Evolutionary conservation across 1,140 invertebrate genomes (phyloP).

Genomic region (Drosophila nigromelanica): DNA sequence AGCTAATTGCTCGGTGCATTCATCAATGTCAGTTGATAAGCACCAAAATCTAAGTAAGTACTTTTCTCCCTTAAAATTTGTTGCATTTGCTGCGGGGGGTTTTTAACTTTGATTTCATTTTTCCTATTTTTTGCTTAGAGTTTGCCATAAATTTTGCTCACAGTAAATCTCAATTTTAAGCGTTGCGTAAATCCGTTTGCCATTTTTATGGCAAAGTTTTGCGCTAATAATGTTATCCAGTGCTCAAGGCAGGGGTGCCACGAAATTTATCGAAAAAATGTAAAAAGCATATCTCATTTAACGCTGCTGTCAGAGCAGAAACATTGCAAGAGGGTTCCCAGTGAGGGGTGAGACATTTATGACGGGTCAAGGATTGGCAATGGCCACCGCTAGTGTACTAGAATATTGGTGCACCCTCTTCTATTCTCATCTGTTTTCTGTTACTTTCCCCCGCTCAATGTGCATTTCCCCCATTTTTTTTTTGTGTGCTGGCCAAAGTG

Average conservation of each 20-base stretch:
- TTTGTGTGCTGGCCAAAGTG: constrained; percentile 56
- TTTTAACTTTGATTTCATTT: constrained; percentile 14
- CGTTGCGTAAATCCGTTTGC: constrained; percentile 73
- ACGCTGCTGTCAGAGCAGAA: constrained; percentile 57
- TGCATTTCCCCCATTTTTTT: constrained; percentile 39
- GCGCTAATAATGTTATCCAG: constrained; percentile 71
- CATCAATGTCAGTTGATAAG: constrained; percentile 62
- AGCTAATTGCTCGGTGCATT: constrained; percentile 45
- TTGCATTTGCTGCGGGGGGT: constrained; percentile 2
- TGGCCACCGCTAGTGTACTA: constrained; percentile 39
- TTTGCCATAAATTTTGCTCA: constrained; percentile 66
- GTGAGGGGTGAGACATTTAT: constrained; percentile 52
- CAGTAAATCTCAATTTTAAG: constrained; percentile 78
- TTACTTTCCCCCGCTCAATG: constrained; percentile 52
- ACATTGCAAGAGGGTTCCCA: background rate
- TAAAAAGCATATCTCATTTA: constrained; percentile 82
- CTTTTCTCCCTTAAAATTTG: constrained; percentile 19
- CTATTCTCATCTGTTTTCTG: background rate
- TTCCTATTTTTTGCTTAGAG: constrained; percentile 13
- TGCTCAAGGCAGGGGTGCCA: constrained; percentile 20
- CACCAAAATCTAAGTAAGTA: constrained; percentile 14
- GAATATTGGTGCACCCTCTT: constrained; percentile 10
- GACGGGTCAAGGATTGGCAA: constrained; percentile 79
- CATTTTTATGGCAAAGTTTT: constrained; percentile 71
- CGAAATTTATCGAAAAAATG: constrained; percentile 79